Base-by-base conservation (phyloP, 2,113 vertebrate genomes). In the Delphinus delphis region DNA sequence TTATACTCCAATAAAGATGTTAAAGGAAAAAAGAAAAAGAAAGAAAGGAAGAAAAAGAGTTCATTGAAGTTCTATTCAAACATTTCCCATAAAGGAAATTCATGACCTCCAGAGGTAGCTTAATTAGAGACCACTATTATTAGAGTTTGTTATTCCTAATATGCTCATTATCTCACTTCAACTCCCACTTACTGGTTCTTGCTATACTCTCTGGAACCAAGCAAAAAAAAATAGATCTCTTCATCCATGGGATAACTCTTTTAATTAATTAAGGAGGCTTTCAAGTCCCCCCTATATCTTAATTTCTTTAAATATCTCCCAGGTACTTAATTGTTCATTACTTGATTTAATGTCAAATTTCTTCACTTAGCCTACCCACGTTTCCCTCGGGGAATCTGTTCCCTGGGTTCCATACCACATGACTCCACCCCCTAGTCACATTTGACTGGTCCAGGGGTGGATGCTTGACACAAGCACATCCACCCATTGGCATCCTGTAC, bases 271-370 rank as follows among this genome's bases (percentile, higher is more conserved):
- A 89, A 93, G 68, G 36, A 82, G 28, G 55, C 47, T 95, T 84
- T 93, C 63, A 38, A 62, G 31, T 74, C 36, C 36, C 47, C 55
- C 21, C 38, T 23, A 90, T 87, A 85, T 90, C 47, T 95, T 96
- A 41, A 93, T 79, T 97, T 96, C 73, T 89, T 97, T 83, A 96
- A 93, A 67, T 91, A 96, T 25, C 41, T 21, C 28, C 41, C 70
- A 88, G 89, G 88, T 80, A 71, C 28, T 88, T 93, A 96, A 80
- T 47, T 83, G 36, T 4, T 93, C 79, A 60, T 92, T 96, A 89
- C 41, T 90, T 76, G 88, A 74, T 84, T 83, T 80, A 70, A 60
- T 70, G 80, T 96, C 11, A 11, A 63, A 63, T 60, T 73, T 92
- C 58, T 79, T 8, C 33, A 53, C 58, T 80, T 94, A 14, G 4